A percentile compares a stretch with the other conserved stretches of the same genome.
Conservation (phyloP, 2,888 invertebrate genomes). For the Resseliella maxima region DNA sequence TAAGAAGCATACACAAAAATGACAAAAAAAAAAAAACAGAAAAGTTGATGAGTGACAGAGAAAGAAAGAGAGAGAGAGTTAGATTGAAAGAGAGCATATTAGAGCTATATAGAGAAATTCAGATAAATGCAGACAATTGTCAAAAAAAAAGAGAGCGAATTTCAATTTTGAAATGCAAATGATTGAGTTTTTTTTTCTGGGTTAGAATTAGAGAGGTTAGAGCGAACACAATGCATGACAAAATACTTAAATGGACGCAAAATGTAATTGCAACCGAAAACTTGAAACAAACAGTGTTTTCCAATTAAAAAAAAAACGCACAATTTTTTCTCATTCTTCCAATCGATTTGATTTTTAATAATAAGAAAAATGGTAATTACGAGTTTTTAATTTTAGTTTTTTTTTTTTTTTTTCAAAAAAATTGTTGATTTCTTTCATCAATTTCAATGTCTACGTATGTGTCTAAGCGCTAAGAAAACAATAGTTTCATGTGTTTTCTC, state of each 20-base stretch:
- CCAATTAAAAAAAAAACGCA: neutral
- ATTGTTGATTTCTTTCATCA: neutral
- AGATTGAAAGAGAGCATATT: neutral
- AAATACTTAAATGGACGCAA: neutral
- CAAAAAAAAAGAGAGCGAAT: neutral
- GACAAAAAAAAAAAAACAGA: neutral
- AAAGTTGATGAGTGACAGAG: neutral
- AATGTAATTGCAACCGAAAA: neutral
- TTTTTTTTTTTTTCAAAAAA: neutral
- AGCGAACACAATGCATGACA: neutral
- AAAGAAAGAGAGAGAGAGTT: neutral
- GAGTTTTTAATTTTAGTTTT: neutral
- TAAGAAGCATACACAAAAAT: slow-evolving; percentile 35
- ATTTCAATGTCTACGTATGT: no score
- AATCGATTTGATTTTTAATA: neutral
- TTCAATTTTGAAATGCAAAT: neutral
- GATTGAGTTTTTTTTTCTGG: neutral
- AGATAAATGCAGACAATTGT: neutral
- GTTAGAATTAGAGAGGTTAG: neutral
- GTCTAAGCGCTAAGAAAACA: slow-evolving; percentile 4
- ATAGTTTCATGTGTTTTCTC: neutral
- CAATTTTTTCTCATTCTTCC: no score
- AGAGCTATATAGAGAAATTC: no score
- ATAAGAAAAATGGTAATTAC: neutral
- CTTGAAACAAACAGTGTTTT: neutral